Evolutionary conservation across 1,140 invertebrate species (phyloP).

Genomic region (Chionoecetes opilio): DNA sequence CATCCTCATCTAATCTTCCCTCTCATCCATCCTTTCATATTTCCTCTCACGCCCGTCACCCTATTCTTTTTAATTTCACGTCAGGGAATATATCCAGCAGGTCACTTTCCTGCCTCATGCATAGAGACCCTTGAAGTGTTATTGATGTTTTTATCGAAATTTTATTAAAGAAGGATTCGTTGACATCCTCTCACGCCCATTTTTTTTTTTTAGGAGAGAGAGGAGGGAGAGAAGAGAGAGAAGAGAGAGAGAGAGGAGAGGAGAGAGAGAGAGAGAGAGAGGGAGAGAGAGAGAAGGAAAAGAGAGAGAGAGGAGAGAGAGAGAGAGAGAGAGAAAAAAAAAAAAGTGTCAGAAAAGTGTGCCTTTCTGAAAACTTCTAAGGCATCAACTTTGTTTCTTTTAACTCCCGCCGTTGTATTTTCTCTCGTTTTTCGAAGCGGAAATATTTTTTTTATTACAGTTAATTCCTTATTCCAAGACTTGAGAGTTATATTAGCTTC

Average conservation of each 20-base stretch:
- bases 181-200: not conserved
- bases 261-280: conserved; percentile 13
- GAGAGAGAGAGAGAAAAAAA: conserved; percentile 21
- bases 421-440: not conserved
- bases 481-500: not conserved
- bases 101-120: not conserved
- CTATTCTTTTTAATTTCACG: not conserved
- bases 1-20: not conserved
- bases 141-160: not conserved
- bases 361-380: not conserved
- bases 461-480: not conserved
- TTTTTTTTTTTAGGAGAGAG: not conserved
- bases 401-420: not conserved
- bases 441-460: not conserved
- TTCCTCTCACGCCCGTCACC: not conserved
- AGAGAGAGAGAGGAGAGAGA: not conserved
- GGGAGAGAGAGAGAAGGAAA: not conserved
- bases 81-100: not conserved
- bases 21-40: not conserved
- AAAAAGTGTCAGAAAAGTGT: not conserved
- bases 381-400: not conserved
- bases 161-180: not conserved
- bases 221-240: not conserved
- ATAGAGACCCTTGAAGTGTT: not conserved
- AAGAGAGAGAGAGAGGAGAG: not conserved